Base-by-base conservation (phyloP, 2,888 invertebrate genomes). In the Chydorus sphaericus region DNA sequence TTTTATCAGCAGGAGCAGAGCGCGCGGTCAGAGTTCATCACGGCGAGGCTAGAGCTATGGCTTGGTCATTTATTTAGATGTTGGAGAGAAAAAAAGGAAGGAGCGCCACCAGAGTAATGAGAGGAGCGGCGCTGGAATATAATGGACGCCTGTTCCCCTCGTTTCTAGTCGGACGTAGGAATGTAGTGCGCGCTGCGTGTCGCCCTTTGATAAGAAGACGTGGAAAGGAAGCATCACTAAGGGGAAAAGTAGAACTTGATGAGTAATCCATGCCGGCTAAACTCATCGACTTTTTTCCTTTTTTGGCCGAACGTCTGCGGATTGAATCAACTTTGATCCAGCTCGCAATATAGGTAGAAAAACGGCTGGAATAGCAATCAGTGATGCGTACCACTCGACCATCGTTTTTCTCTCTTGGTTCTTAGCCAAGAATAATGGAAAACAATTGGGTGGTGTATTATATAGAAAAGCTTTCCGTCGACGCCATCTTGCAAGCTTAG, bases 281-380 rank as follows among this genome's bases (percentile, higher is more conserved):
- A n/a, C n/a, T n/a, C n/a, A n/a, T n/a, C n/a, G n/a, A n/a, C n/a
- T n/a, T n/a, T n/a, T n/a, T n/a, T n/a, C n/a, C n/a, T n/a, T n/a
- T n/a, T n/a, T n/a, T n/a, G n/a, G n/a, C n/a, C n/a, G n/a, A n/a
- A n/a, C n/a, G n/a, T n/a, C n/a, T n/a, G n/a, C n/a, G n/a, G n/a
- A 44, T 44, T n/a, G 39, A 3, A n/a, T 23, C 20, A 4, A 44
- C 44, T 44, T 44, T 44, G 44, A 44, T 44, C 28, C 26, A 16
- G n/a, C n/a, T n/a, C n/a, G n/a, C n/a, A n/a, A n/a, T n/a, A n/a
- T n/a, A n/a, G n/a, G n/a, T n/a, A n/a, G n/a, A n/a, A n/a, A n/a
- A n/a, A n/a, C 44, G 44, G 28, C 44, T 44, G 44, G 44, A 44
- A 44, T 44, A 26, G 44, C 44, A 44, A 44, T 44, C 44, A 44